Percentiles rank a stretch among this genome's conserved stretches.
Conservation (phyloP, 2,888 invertebrate species). For the Nasonia oneida region DNA sequence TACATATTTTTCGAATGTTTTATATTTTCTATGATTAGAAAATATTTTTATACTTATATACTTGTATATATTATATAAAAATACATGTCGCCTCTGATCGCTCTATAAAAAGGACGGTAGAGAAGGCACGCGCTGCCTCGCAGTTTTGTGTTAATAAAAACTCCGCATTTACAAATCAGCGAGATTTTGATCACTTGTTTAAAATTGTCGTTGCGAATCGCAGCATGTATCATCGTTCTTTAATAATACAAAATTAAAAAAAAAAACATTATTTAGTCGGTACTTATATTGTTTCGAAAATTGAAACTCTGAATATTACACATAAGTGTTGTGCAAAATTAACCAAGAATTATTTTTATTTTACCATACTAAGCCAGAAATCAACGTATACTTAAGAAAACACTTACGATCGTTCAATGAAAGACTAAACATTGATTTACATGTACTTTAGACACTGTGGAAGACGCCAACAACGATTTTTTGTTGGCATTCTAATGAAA, state of each 20-base stretch:
- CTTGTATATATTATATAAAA: slow-evolving; percentile 61
- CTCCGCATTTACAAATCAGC: not conserved
- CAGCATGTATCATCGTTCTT: not conserved
- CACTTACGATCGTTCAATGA: too few species aligned
- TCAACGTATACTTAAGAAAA: too few species aligned
- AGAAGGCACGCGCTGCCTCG: slow-evolving; percentile 55
- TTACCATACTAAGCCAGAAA: too few species aligned
- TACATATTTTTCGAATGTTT: slow-evolving; percentile 44
- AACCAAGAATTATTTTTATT: too few species aligned
- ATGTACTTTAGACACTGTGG: not conserved
- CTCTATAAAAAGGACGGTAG: slow-evolving; percentile 56
- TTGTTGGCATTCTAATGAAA: not conserved
- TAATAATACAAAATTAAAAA: not conserved
- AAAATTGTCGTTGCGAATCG: not conserved
- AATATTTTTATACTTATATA: slow-evolving; percentile 42
- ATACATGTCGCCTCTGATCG: slow-evolving; percentile 57
- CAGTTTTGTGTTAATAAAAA: slow-evolving; percentile 35
- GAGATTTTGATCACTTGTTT: slow-evolving; percentile 14
- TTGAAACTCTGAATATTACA: not conserved
- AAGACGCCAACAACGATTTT: not conserved
- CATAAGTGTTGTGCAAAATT: too few species aligned
- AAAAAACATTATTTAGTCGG: too few species aligned
- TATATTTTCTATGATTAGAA: slow-evolving; percentile 49
- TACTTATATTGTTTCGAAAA: not conserved
- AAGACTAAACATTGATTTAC: not conserved